Percentiles rank a stretch among this genome's conserved stretches.
These are phyloP conservation scores for Emydocephalus ijimae DNA, from an alignment of 2,113 vertebrate genomes.

Conservation along the genomic window DNA sequence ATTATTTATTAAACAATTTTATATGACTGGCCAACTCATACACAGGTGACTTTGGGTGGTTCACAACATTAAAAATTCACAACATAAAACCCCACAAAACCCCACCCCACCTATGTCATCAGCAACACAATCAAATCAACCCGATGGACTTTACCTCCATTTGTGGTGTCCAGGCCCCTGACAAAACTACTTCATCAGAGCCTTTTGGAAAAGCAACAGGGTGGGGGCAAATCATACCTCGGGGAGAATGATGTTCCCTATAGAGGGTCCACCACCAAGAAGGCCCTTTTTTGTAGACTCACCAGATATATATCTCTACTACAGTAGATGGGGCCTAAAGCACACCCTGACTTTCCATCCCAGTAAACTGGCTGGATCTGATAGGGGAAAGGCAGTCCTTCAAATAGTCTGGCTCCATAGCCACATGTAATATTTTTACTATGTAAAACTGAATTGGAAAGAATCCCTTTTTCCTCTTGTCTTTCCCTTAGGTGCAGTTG, in stretches of 20 bases:
- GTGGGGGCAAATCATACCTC: not conserved
- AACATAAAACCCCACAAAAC: not conserved
- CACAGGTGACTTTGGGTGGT: not conserved
- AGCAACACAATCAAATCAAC: not conserved
- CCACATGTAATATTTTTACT: not conserved
- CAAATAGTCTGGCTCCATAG: not conserved
- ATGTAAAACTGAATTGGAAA: not conserved
- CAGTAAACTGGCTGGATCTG: not conserved
- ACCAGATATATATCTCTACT: not conserved
- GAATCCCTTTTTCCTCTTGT: not conserved
- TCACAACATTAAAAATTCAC: not conserved
- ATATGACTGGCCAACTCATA: not conserved
- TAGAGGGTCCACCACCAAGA: not conserved
- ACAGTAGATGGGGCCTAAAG: not conserved
- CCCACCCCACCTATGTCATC: not conserved
- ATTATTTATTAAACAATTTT: not conserved
- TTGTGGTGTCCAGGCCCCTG: not conserved
- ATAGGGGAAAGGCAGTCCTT: not conserved
- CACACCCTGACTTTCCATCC: not conserved
- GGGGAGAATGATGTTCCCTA: not conserved
- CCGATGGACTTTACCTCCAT: not conserved
- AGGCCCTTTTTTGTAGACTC: not conserved
- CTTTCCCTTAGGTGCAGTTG: constrained; percentile 62
- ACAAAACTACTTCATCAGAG: not conserved
- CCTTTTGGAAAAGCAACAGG: not conserved